These are phyloP conservation scores for Rhinophrynus dorsalis DNA, from an alignment of 2,797 vertebrate genomes.

Conservation along the genomic window DNA sequence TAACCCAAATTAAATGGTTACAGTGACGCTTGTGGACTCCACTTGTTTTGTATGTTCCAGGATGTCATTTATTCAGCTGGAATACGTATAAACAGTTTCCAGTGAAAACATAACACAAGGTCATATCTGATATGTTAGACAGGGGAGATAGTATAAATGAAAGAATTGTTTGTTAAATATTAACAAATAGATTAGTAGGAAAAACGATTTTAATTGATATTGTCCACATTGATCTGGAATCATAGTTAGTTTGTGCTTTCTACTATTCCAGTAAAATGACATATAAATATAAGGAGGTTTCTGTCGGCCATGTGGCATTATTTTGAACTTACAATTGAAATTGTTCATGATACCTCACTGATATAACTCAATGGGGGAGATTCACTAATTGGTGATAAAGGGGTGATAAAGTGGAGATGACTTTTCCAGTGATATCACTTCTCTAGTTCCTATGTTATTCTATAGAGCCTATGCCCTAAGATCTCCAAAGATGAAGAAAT, in stretches of 20 bases:
- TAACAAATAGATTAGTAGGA: not conserved
- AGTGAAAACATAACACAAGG: not conserved
- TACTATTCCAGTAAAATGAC: not conserved
- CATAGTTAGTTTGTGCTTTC: not conserved
- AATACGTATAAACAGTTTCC: not conserved
- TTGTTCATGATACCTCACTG: too few relatives aligned
- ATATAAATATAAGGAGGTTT: too few relatives aligned
- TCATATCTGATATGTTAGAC: not conserved
- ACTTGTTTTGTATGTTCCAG: not conserved
- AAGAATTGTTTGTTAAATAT: not conserved
- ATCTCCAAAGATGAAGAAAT: too few relatives aligned
- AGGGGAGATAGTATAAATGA: not conserved
- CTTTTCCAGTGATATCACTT: too few relatives aligned
- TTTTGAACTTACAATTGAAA: too few relatives aligned
- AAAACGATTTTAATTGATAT: not conserved
- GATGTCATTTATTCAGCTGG: not conserved
- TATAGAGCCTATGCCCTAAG: too few relatives aligned
- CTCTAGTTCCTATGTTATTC: too few relatives aligned
- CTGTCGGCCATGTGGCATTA: too few relatives aligned
- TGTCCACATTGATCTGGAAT: not conserved
- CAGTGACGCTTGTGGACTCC: not conserved
- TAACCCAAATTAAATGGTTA: not conserved
- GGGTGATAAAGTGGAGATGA: too few relatives aligned
- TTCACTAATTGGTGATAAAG: too few relatives aligned
- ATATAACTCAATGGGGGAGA: too few relatives aligned